Conservation (phyloP, 2,888 invertebrate species). For the Mythimna loreyi region DNA sequence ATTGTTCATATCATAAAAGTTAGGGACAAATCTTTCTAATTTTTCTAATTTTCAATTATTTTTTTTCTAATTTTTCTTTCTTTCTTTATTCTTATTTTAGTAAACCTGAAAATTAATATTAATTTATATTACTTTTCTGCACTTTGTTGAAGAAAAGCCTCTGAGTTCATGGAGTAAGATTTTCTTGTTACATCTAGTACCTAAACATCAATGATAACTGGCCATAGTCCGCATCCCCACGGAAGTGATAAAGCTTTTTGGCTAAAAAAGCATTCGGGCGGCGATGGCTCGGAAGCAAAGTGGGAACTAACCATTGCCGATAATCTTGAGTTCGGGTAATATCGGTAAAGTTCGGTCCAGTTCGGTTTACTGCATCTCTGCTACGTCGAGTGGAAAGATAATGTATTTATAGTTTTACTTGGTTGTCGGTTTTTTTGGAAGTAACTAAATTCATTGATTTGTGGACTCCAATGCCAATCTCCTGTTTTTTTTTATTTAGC, state of each 20-base stretch:
- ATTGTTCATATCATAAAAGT: no score
- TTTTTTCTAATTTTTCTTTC: no score
- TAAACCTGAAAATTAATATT: not conserved
- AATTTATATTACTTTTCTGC: no score
- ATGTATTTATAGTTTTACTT: slow-evolving; percentile 68
- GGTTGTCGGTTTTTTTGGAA: slow-evolving; percentile 8
- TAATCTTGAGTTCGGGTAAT: slow-evolving; percentile 74
- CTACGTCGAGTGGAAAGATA: slow-evolving; percentile 79
- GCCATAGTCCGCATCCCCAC: slow-evolving; percentile 83
- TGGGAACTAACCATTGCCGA: slow-evolving; percentile 81
- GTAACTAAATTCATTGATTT: no score
- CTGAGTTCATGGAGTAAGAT: not conserved
- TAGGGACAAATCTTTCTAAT: no score
- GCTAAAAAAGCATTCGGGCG: slow-evolving; percentile 88
- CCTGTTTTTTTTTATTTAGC: no score
- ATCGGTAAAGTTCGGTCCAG: slow-evolving; percentile 48
- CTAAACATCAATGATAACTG: slow-evolving; percentile 64
- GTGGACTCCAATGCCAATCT: no score
- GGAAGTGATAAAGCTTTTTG: slow-evolving; percentile 91
- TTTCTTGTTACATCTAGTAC: slow-evolving; percentile 66
- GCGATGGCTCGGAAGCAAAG: slow-evolving; percentile 88
- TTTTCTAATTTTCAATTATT: no score
- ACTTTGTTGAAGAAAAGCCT: not conserved
- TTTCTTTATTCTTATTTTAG: no score
- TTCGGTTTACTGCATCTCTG: slow-evolving; percentile 68